Conservation (phyloP, 1,140 invertebrate genomes). For the Meloidogyne hapla region DNA sequence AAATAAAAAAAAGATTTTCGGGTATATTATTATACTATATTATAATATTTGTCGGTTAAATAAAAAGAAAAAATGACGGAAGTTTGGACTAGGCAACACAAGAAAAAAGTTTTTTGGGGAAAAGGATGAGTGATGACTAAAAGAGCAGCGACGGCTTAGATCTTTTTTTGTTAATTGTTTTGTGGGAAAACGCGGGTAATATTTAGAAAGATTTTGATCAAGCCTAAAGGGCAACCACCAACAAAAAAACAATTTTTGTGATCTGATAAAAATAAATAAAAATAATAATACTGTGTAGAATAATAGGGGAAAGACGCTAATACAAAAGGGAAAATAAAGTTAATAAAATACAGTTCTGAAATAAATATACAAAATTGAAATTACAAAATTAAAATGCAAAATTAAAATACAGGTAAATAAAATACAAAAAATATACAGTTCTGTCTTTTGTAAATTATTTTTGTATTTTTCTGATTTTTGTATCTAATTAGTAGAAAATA, state of each 20-base stretch:
- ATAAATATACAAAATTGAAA: no score
- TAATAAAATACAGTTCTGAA: no score
- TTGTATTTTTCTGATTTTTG: no score
- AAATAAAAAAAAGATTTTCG: not conserved
- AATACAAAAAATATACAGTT: no score
- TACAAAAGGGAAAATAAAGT: not conserved
- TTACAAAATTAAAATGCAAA: no score
- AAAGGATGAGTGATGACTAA: constrained; percentile 11
- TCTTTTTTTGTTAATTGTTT: constrained; percentile 28
- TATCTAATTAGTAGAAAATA: no score
- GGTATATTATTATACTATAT: not conserved
- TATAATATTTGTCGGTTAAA: not conserved
- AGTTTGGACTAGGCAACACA: not conserved
- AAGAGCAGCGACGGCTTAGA: constrained; percentile 1
- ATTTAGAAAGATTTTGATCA: constrained; percentile 11
- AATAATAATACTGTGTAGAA: not conserved
- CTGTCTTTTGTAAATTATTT: no score
- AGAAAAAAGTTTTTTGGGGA: not conserved
- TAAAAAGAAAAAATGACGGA: not conserved
- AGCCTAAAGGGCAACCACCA: not conserved
- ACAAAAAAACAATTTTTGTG: constrained; percentile 3
- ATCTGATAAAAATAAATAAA: constrained; percentile 19
- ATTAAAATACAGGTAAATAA: not conserved
- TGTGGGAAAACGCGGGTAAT: constrained; percentile 29
- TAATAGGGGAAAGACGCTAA: not conserved